Conservation (phyloP, 2,888 invertebrate genomes). For the Ochropleura leucogaster region DNA sequence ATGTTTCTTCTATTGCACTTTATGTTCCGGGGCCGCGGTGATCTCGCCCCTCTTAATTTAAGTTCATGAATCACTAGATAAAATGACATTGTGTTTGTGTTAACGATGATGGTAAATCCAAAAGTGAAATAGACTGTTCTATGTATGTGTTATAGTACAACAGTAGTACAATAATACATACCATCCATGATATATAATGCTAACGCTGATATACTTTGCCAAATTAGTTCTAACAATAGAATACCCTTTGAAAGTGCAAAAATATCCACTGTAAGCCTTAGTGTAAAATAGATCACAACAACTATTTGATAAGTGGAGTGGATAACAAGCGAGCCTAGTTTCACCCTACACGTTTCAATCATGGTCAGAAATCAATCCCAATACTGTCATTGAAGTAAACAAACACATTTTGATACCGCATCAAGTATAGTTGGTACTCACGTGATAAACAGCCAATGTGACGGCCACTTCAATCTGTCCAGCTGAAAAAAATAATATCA, state of each 20-base stretch:
- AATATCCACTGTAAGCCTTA: not conserved
- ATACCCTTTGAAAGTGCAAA: not conserved
- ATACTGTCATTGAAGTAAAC: constrained; percentile 32
- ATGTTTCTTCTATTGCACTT: too few species aligned
- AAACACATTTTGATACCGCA: constrained; percentile 47
- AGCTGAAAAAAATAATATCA: constrained; percentile 58
- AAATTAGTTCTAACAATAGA: not conserved
- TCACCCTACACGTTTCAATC: not conserved
- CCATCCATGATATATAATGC: not conserved
- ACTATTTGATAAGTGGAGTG: not conserved
- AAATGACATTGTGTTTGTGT: not conserved
- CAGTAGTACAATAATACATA: too few species aligned
- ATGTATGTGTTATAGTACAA: too few species aligned
- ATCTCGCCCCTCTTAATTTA: not conserved
- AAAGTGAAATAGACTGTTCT: not conserved
- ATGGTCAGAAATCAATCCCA: constrained; percentile 14
- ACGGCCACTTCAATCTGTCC: constrained; percentile 69
- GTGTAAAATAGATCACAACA: not conserved
- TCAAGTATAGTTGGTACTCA: constrained; percentile 47
- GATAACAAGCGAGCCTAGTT: not conserved
- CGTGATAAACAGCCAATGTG: constrained; percentile 63
- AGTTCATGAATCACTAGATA: not conserved
- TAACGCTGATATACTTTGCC: not conserved
- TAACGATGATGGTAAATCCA: not conserved
- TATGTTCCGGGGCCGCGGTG: too few species aligned